phyloP scores from a whole-genome alignment of 2,888 invertebrate genomes.

The Cryptus viduatorius region DNA sequence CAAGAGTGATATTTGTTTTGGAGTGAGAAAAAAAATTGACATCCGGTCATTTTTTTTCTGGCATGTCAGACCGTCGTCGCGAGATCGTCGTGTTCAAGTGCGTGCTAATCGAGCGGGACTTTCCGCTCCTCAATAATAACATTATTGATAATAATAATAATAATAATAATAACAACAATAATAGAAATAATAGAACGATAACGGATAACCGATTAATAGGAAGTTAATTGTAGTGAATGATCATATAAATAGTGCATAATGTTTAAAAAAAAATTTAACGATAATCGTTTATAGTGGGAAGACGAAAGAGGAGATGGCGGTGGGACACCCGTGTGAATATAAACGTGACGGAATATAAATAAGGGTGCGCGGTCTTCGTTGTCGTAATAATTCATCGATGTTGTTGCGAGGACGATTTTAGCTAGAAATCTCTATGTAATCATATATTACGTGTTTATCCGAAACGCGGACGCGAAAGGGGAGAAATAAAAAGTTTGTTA shows the following conservation, averaged over 20 bases:
- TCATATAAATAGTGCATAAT: conserved; percentile 19
- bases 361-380: not conserved
- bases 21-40: not conserved
- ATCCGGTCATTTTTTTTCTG: not conserved
- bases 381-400: conserved; percentile 20
- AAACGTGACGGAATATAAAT: conserved; percentile 51
- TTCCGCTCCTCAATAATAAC: not conserved
- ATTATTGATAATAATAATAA: conserved; percentile 4
- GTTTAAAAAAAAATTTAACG: conserved; percentile 17
- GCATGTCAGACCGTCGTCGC: not conserved
- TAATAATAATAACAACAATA: conserved; percentile 15
- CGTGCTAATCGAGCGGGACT: not conserved
- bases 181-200: conserved; percentile 20
- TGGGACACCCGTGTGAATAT: conserved; percentile 32
- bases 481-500: not conserved
- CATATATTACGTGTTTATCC: conserved; percentile 31
- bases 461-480: conserved; percentile 4
- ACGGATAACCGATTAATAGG: conserved; percentile 24
- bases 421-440: conserved; percentile 35
- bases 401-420: conserved; percentile 33
- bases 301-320: conserved; percentile 8
- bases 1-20: not conserved
- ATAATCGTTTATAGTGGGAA: conserved; percentile 25
- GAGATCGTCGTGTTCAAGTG: not conserved
- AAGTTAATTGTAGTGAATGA: conserved; percentile 41